Conservation (phyloP, 2,888 invertebrate species). For the Norana najaformis region DNA sequence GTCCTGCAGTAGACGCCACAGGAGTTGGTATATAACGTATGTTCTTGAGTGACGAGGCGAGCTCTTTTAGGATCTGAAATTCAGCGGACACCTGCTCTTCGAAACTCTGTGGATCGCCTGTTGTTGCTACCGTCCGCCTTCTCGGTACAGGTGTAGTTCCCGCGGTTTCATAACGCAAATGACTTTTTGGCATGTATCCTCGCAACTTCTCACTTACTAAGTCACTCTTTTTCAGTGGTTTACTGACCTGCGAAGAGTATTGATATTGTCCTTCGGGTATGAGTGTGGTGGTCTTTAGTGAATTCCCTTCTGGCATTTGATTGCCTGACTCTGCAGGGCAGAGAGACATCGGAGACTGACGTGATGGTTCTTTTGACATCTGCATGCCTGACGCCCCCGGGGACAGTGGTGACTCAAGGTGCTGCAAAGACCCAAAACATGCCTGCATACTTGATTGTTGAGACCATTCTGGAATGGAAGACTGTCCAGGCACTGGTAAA, state of each 20-base stretch:
- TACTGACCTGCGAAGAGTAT: neutral
- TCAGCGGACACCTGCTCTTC: neutral
- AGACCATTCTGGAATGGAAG: neutral
- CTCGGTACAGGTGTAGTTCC: neutral
- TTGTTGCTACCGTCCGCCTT: too few species aligned
- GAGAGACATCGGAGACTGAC: neutral
- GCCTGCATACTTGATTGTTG: too few species aligned
- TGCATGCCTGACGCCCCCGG: neutral
- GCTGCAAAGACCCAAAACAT: too few species aligned
- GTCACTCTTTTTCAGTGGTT: neutral
- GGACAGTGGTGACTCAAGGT: neutral
- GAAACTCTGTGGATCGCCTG: neutral
- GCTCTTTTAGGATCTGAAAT: conserved; percentile 5
- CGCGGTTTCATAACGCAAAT: neutral
- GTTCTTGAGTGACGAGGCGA: neutral
- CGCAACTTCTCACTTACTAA: neutral
- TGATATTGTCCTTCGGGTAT: neutral
- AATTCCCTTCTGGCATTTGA: neutral
- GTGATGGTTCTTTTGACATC: neutral
- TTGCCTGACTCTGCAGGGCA: neutral
- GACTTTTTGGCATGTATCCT: neutral
- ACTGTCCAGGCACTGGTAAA: neutral
- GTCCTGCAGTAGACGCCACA: neutral
- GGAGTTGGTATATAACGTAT: neutral
- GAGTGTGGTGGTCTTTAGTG: neutral